Evolutionary conservation across 2,797 vertebrate genomes (phyloP), one percentile per base, ranked within the genome.

Genomic region (Eulemur coronatus): DNA sequence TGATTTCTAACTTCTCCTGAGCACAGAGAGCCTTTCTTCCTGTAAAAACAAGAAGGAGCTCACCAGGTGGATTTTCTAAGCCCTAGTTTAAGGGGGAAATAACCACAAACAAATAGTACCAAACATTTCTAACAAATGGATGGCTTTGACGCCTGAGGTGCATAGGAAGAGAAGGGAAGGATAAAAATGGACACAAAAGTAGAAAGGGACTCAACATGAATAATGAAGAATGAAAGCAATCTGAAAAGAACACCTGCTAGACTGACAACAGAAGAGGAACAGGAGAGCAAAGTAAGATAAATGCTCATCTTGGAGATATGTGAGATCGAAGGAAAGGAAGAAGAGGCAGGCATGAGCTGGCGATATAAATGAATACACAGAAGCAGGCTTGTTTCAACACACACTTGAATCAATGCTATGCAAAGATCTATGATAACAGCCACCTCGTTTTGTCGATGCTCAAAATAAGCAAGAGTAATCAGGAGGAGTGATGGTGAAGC

Each of bases 211-310:
- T 85, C 85, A 82, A 89, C 88, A 97, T 97, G 97, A 98, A 91
- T 94, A 92, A 95, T 98, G 96, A 97, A 97, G 98, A 95, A 94
- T 85, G 92, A 98, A 98, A 96, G 94, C 95, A 97, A 98, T 98
- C 96, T 98, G 84, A 95, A 97, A 96, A 96, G 97, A 98, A 96
- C 97, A 97, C 97, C 97, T 97, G 97, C 96, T 97, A 97, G 96
- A 97, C 96, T 97, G 97, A 98, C 97, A 97, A 98, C 94, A 92
- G 92, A 95, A 97, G 84, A 97, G 84, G 97, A 97, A 89, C 96
- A 88, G 67, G 96, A 92, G 92, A 95, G 93, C 61, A 97, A 97
- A 97, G 94, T 91, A 98, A 98, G 97, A 97, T 94, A 97, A 97
- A 98, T 97, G 96, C 55, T 94, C 95, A 82, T 97, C 84, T 95